Conservation (phyloP, 2,888 invertebrate species). For the Diaperis boleti region DNA sequence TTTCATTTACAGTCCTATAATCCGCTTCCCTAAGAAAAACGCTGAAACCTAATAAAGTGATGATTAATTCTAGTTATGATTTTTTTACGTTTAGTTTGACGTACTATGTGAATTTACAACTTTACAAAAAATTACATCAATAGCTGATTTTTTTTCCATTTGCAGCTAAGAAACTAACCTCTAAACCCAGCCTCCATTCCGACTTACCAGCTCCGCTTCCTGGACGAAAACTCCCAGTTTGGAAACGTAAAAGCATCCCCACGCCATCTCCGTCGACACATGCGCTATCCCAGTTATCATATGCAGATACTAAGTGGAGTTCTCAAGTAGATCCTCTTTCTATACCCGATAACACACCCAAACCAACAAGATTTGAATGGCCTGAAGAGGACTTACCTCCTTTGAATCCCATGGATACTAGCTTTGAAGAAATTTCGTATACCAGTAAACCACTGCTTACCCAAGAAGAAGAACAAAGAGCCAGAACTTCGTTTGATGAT, state of each 20-base stretch:
- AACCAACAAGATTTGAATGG: constrained; percentile 76
- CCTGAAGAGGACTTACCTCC: constrained; percentile 76
- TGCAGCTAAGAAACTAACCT: constrained; percentile 11
- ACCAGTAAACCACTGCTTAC: constrained; percentile 75
- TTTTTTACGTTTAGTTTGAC: too few species aligned
- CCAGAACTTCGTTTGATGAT: constrained; percentile 68
- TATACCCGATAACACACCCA: constrained; percentile 65
- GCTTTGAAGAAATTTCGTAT: constrained; percentile 79
- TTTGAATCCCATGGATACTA: constrained; percentile 71
- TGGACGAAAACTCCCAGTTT: constrained; percentile 70
- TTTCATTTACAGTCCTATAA: too few species aligned
- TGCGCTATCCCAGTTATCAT: constrained; percentile 4
- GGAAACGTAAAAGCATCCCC: constrained; percentile 69
- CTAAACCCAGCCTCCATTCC: constrained; percentile 49
- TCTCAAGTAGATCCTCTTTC: constrained; percentile 49
- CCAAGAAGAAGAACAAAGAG: constrained; percentile 59
- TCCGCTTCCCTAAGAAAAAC: too few species aligned
- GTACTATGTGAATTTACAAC: too few species aligned
- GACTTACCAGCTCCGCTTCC: constrained; percentile 66
- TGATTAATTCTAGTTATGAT: too few species aligned
- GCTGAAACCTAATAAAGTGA: too few species aligned
- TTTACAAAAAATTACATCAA: too few species aligned
- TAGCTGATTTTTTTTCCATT: neutral
- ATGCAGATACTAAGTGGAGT: constrained; percentile 49
- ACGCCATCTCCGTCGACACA: constrained; percentile 42